Percentiles rank a stretch among this genome's conserved stretches.
Evolutionary conservation across 2,113 vertebrate species (phyloP).

Genomic region (Naja naja): DNA sequence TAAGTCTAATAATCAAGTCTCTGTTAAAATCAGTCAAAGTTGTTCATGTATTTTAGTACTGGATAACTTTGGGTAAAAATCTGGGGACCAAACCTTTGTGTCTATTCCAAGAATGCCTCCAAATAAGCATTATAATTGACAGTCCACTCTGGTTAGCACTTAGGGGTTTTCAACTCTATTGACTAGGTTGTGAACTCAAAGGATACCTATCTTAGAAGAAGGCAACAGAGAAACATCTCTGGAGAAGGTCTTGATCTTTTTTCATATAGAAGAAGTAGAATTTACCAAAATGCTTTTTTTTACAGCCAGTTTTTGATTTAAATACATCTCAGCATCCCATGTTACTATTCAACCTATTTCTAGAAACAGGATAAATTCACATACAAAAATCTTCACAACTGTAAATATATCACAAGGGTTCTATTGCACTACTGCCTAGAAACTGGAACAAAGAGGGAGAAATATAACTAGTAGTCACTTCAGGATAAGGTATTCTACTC

Average conservation of each 20-base stretch:
- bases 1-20: slow-evolving; percentile 41
- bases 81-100: neutral
- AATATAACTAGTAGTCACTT: neutral
- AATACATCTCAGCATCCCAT: neutral
- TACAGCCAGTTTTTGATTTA: neutral
- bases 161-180: neutral
- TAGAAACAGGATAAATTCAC: neutral
- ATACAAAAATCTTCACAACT: neutral
- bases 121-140: neutral
- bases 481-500: neutral
- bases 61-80: neutral
- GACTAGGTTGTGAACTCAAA: neutral
- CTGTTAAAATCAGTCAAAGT: slow-evolving; percentile 24
- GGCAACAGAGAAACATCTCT: neutral
- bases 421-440: neutral
- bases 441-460: neutral
- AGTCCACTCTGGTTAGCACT: neutral
- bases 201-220: neutral
- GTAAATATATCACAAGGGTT: neutral
- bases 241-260: neutral
- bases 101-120: neutral
- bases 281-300: neutral
- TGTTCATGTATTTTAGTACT: neutral
- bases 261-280: neutral
- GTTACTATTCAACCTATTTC: neutral